Evolutionary conservation across 2,888 invertebrate species (phyloP).

Genomic region (Drosophila helvetica): DNA sequence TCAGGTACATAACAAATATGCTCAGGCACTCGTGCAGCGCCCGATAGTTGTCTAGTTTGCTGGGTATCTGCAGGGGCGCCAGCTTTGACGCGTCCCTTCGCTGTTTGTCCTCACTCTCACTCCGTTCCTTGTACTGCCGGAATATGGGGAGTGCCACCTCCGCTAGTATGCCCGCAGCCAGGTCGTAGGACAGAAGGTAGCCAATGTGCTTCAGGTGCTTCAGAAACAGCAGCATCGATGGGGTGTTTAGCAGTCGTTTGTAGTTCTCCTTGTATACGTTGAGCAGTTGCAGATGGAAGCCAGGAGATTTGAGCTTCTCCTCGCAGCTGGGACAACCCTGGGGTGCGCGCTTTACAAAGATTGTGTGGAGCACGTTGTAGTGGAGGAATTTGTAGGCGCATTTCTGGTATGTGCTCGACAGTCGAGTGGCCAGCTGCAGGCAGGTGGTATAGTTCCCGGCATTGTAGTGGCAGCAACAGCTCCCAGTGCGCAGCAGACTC

Average conservation of each 20-base stretch:
- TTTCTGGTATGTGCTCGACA: slow-evolving; percentile 72
- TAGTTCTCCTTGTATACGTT: slow-evolving; percentile 67
- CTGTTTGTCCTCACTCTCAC: slow-evolving; percentile 8
- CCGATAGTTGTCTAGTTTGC: slow-evolving; percentile 48
- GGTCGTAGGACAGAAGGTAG: slow-evolving; percentile 76
- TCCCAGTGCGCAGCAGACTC: slow-evolving; percentile 75
- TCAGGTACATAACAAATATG: slow-evolving; percentile 82
- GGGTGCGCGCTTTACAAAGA: slow-evolving; percentile 65
- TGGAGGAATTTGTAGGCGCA: slow-evolving; percentile 80
- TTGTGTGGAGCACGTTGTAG: slow-evolving; percentile 74
- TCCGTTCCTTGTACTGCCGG: slow-evolving; percentile 70
- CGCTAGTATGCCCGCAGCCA: slow-evolving; percentile 80
- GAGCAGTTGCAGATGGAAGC: slow-evolving; percentile 76
- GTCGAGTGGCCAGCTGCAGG: slow-evolving; percentile 62
- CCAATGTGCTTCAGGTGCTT: slow-evolving; percentile 82
- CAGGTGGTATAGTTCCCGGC: slow-evolving; percentile 70
- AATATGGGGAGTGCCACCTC: slow-evolving; percentile 83
- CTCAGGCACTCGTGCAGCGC: slow-evolving; percentile 81
- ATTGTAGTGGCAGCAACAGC: slow-evolving; percentile 83
- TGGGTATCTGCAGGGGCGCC: slow-evolving; percentile 33
- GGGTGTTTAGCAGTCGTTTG: slow-evolving; percentile 48
- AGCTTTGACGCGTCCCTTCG: slow-evolving; percentile 22
- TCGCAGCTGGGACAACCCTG: slow-evolving; percentile 76
- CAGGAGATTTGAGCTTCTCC: slow-evolving; percentile 76
- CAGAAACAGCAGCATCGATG: slow-evolving; percentile 70